These are phyloP conservation scores for Mastomys natalensis DNA, from an alignment of 2,113 vertebrate species.

Conservation along the genomic window DNA sequence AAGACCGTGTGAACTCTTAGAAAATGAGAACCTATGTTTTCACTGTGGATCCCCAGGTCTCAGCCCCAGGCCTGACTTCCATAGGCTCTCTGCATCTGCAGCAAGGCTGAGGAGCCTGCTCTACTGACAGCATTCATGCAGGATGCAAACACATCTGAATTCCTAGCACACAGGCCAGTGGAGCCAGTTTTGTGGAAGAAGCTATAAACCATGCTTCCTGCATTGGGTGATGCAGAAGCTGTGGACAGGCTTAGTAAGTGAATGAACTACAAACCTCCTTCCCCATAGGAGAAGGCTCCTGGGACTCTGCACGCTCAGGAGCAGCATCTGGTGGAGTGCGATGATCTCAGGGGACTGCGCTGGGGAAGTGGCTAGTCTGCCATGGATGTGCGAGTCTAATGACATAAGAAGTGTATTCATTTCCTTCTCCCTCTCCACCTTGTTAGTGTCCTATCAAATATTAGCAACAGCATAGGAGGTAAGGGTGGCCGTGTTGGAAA, in stretches of 20 bases:
- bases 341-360: background rate
- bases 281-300: background rate
- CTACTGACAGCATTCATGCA: too few relatives aligned
- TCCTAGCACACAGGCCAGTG: background rate
- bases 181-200: background rate
- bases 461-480: background rate
- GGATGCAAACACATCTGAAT: rapidly evolving
- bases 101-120: background rate
- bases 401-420: background rate
- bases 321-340: background rate
- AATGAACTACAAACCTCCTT: background rate
- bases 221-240: background rate
- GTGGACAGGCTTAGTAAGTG: background rate
- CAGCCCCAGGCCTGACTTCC: background rate
- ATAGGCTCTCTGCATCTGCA: background rate
- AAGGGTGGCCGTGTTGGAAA: background rate
- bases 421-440: background rate
- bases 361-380: background rate
- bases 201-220: background rate
- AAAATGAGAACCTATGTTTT: slow-evolving; percentile 37
- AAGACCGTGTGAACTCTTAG: background rate
- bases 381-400: background rate
- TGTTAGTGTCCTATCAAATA: background rate
- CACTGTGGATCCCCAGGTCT: background rate
- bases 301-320: background rate